Evolutionary conservation across 1,140 invertebrate species (phyloP).

Genomic region (Conopomorpha cramerella): DNA sequence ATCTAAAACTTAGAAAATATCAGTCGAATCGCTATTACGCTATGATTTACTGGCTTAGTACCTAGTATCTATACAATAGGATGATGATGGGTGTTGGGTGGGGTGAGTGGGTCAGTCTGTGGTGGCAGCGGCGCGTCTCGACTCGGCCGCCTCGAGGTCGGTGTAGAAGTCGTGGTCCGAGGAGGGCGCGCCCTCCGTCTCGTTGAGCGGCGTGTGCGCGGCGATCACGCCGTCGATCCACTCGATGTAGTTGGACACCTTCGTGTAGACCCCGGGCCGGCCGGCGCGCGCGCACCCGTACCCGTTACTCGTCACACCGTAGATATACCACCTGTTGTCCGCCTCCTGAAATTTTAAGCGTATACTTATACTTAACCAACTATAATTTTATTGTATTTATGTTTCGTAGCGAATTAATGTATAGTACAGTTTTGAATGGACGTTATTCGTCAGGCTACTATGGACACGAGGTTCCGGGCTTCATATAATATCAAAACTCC

Average conservation of each 20-base stretch:
- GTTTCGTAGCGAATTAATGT: too few species aligned
- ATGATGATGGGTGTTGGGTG: slow-evolving; percentile 23
- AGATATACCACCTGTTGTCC: slow-evolving; percentile 65
- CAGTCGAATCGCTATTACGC: slow-evolving; percentile 34
- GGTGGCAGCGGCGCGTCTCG: slow-evolving; percentile 23
- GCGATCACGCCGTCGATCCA: slow-evolving; percentile 72
- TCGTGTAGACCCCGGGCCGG: slow-evolving; percentile 86
- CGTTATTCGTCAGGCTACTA: too few species aligned
- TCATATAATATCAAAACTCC: too few species aligned
- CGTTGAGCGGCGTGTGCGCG: slow-evolving; percentile 20
- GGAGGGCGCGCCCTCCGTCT: slow-evolving; percentile 20
- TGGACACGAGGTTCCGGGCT: too few species aligned
- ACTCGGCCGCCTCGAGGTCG: slow-evolving; percentile 48
- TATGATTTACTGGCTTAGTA: slow-evolving; percentile 36
- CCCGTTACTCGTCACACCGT: slow-evolving; percentile 85
- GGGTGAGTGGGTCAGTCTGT: slow-evolving; percentile 15
- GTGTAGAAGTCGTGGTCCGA: slow-evolving; percentile 44
- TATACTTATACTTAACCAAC: neutral
- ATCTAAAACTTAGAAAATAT: slow-evolving; percentile 53
- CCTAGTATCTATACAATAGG: slow-evolving; percentile 6
- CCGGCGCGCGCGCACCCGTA: slow-evolving; percentile 84
- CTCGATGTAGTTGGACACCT: slow-evolving; percentile 77
- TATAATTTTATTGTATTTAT: neutral
- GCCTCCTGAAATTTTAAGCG: slow-evolving; percentile 37
- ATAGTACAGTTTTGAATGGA: too few species aligned